Conservation (phyloP, 2,888 invertebrate genomes). For the Sinodicranocentrus sp. region DNA sequence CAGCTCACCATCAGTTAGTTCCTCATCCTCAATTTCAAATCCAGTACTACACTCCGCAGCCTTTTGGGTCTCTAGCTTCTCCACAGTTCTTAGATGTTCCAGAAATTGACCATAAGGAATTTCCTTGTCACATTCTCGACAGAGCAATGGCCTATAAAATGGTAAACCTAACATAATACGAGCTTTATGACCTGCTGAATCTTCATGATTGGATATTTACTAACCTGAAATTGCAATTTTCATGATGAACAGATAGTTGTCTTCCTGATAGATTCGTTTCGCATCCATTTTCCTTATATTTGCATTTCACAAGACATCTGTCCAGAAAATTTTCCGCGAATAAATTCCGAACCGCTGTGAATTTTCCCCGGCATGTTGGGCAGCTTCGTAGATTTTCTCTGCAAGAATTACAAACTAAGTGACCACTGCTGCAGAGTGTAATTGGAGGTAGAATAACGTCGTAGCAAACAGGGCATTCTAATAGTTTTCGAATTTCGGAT, state of each 20-base stretch:
- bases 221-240: conserved; percentile 41
- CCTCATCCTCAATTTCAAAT: conserved; percentile 70
- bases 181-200: background rate
- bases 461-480: conserved; percentile 72
- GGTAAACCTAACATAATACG: background rate
- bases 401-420: conserved; percentile 66
- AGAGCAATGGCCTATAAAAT: conserved; percentile 57
- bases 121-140: conserved; percentile 68
- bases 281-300: conserved; percentile 60
- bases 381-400: conserved; percentile 56
- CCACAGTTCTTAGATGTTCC: conserved; percentile 59
- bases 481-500: conserved; percentile 34
- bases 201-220: background rate
- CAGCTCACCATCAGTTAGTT: conserved; percentile 30
- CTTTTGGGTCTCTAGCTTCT: conserved; percentile 65
- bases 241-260: conserved; percentile 31
- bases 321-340: conserved; percentile 69
- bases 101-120: conserved; percentile 65
- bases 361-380: conserved; percentile 61
- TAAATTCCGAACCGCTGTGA: conserved; percentile 59
- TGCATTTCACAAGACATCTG: conserved; percentile 61
- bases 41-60: conserved; percentile 69
- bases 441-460: conserved; percentile 69
- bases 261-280: conserved; percentile 28
- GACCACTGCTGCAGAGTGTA: conserved; percentile 61